Evolutionary conservation across 2,113 vertebrate species (phyloP).

Genomic region (Catharus bicknelli): DNA sequence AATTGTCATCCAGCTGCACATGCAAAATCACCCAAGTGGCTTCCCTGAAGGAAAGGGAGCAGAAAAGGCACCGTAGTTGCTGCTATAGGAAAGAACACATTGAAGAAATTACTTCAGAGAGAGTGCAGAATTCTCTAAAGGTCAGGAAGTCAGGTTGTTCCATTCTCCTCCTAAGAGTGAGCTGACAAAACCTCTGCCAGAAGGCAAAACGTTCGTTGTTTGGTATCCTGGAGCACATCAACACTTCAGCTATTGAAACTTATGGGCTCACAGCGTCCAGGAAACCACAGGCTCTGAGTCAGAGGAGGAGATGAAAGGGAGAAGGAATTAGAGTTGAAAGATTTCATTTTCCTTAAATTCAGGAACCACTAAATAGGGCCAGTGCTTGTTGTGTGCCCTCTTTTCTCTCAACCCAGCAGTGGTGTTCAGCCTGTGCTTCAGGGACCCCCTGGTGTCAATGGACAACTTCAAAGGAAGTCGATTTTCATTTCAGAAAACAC

Average conservation of each 20-base stretch:
- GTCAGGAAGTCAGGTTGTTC: constrained; percentile 20
- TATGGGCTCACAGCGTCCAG: neutral
- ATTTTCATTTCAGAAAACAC: neutral
- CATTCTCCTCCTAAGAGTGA: neutral
- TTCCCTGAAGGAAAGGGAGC: neutral
- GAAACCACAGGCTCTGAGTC: constrained; percentile 51
- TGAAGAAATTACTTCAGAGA: neutral
- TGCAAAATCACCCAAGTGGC: neutral
- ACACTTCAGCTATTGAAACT: neutral
- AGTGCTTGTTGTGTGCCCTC: neutral
- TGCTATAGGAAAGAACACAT: neutral
- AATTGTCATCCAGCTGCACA: neutral
- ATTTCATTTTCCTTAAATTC: constrained; percentile 19
- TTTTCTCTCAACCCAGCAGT: neutral
- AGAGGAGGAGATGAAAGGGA: constrained; percentile 31
- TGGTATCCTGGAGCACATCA: constrained; percentile 31
- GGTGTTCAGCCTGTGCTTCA: neutral
- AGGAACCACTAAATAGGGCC: neutral
- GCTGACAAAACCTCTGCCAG: constrained; percentile 21
- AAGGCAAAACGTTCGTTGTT: neutral
- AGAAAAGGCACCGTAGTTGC: neutral
- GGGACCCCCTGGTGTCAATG: neutral
- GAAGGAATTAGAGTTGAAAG: constrained; percentile 8
- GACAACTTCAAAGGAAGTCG: neutral
- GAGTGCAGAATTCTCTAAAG: neutral